Evolutionary conservation across 2,113 vertebrate genomes (phyloP), one percentile per base, ranked within the genome.

Genomic region (Lagopus muta): DNA sequence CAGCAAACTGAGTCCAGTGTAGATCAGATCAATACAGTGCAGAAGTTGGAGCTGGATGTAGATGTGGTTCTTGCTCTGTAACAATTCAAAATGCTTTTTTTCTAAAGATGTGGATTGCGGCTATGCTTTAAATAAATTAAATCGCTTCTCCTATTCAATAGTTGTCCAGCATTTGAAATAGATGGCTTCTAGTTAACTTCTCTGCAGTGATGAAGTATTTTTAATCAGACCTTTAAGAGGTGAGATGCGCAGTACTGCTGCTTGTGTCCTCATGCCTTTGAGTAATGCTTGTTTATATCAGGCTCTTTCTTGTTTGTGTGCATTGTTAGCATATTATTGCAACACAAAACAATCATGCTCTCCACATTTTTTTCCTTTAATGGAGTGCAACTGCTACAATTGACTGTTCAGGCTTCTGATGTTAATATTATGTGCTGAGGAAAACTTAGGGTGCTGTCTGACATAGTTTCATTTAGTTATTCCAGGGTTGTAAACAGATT

Each of bases 401-500:
- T 83, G 90, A 40, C 89, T 40, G 57, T 42, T 91, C 69, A 21
- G 62, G 83, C 70, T 45, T 82, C 73, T 93, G 88, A 60, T 81
- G 64, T 65, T 95, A 62, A 81, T 89, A 84, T 86, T 19, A 16
- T 38, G 90, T 78, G 40, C 91, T 38, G 55, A 92, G 95, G 94
- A 90, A 82, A 89, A 95, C 84, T 89, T 87, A 3, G 71, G 87
- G 77, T 93, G 95, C 92, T 95, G 88, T 67, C 89, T 89, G 86
- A 85, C 69, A 92, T 24, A 80, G 85, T 92, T 93, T 92, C 89
- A 55, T 95, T 91, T 96, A 89, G 94, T 92, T 86, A 69, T 93
- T 93, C 86, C 57, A 79, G 84, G 80, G 42, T 17, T 94, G 95
- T 96, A 97, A 98, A 97, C 96, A 97, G 92, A 89, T 97, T 97